phyloP scores from a whole-genome alignment of 1,140 invertebrate species.

The Onthophagus taurus region DNA sequence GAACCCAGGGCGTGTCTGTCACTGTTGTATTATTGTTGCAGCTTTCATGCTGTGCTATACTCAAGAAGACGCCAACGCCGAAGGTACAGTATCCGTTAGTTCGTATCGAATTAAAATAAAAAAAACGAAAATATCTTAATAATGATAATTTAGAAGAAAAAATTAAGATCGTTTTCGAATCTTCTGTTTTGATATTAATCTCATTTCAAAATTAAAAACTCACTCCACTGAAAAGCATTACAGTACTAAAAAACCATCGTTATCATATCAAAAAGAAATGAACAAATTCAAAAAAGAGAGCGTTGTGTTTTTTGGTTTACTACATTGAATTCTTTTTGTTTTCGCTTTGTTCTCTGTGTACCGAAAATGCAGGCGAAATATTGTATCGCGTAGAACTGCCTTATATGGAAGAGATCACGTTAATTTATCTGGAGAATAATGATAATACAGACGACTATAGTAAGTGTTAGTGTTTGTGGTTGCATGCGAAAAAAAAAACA shows the following conservation, averaged over 20 bases:
- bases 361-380: conserved; percentile 69
- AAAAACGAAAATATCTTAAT: too few relatives aligned
- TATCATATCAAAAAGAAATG: conserved; percentile 1
- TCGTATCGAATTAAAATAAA: conserved; percentile 10
- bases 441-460: conserved; percentile 53
- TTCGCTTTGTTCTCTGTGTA: conserved; percentile 51
- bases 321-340: conserved; percentile 37
- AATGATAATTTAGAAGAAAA: too few relatives aligned
- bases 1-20: too few relatives aligned
- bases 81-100: conserved; percentile 57
- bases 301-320: conserved; percentile 31
- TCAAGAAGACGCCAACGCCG: conserved; percentile 76
- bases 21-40: conserved; percentile 54
- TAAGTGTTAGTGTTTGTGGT: conserved; percentile 50
- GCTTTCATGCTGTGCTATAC: conserved; percentile 88
- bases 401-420: conserved; percentile 81
- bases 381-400: conserved; percentile 82
- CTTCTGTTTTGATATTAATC: too few relatives aligned
- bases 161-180: too few relatives aligned
- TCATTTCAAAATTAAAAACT: too few relatives aligned
- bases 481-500: too few relatives aligned
- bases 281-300: too few relatives aligned
- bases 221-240: too few relatives aligned
- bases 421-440: conserved; percentile 77
- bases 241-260: too few relatives aligned